phyloP scores from a whole-genome alignment of 2,113 vertebrate genomes.

The Phaethon lepturus region DNA sequence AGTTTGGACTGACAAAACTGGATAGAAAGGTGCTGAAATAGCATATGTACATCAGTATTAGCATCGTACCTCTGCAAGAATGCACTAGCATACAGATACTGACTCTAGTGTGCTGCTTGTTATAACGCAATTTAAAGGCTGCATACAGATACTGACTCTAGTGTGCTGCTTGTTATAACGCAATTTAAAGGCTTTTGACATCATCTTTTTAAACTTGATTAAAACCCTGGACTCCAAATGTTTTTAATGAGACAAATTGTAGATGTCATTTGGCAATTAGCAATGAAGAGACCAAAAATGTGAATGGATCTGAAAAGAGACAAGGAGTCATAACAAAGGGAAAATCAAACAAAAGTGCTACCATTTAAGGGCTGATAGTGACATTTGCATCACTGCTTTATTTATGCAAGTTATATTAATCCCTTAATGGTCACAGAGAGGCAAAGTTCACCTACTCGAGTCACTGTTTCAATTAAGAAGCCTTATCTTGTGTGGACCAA shows the following conservation, averaged over 20 bases:
- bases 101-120: neutral
- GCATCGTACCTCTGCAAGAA: neutral
- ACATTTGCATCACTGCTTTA: neutral
- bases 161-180: neutral
- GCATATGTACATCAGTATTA: fast-evolving
- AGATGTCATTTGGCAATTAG: neutral
- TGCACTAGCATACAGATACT: neutral
- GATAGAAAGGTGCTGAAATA: neutral
- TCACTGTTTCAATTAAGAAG: slow-evolving; percentile 10
- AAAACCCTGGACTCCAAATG: neutral
- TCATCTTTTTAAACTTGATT: neutral
- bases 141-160: neutral
- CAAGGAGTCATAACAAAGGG: neutral
- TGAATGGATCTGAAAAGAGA: slow-evolving; percentile 17
- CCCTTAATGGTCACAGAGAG: neutral
- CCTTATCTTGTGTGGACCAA: neutral
- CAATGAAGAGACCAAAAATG: neutral
- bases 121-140: neutral
- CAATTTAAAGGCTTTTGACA: neutral
- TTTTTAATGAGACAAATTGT: neutral
- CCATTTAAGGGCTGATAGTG: neutral
- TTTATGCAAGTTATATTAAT: neutral
- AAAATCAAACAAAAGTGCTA: neutral
- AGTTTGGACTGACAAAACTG: neutral
- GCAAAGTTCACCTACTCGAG: neutral